Base-by-base conservation (phyloP, 2,888 invertebrate genomes). In the Brachylomia viminalis region DNA sequence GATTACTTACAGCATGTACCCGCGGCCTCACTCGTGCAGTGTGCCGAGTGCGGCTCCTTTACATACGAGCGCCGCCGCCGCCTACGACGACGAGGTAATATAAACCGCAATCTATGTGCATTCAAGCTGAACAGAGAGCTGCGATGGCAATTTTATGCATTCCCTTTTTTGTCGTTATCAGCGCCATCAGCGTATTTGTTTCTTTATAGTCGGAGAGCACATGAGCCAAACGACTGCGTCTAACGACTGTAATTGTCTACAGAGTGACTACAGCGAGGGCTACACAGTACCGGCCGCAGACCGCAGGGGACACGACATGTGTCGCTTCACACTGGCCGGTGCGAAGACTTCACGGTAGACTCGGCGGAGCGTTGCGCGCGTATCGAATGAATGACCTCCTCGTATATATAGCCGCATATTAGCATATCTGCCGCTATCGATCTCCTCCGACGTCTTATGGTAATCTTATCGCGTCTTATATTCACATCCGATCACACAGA, bases 401-500 rank as follows among this genome's bases (percentile, higher is more conserved):
- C 45, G 52, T 80, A 80, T 72, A 64, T 58, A 73, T 56, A 70
- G 62, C 45, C 65, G 45, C 66, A 59, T 69, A 72, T 83, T 72
- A 80, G 65, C 75, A 70, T 72, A 68, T 75, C 71, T 59, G 80
- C 59, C 61, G 75, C 72, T 66, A 80, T 86, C 84, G 68, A 84
- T 59, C 84, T 67, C 38, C 58, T 47, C 38, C 72, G 72, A 61
- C 72, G 62, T 69, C 65, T 68, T 56, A 79, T 72, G 65, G 61
- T 75, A 86, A 84, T 84, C 84, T 86, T 75, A 86, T 86, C 86
- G 64, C 58, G 38, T 67, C 70, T 70, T 61, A 84, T 67, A 70
- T 75, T 66, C 79, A 79, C 73, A 62, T 67, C 76, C 69, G 75
- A 86, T 86, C 80, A 65, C 30, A 58, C 72, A 72, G 30, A 72